Base-by-base conservation (phyloP, 2,113 vertebrate genomes). In the Hippocampus mohnikei region DNA sequence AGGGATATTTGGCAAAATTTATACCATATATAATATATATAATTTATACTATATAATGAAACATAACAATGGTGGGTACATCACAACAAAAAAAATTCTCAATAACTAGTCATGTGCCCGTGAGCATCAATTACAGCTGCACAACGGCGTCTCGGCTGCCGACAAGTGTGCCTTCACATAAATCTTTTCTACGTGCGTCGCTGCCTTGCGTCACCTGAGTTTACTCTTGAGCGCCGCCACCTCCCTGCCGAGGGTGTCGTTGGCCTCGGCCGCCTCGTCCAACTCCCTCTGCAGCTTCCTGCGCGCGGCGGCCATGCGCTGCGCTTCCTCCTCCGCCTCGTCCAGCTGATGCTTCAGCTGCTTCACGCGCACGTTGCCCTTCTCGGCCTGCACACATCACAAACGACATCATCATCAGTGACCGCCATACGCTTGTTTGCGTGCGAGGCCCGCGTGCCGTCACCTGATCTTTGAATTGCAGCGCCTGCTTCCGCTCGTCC, bases 381-480 rank as follows among this genome's bases (percentile, higher is more conserved):
- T 98, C 84, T 98, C 96, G 0, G 91, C 94, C 96, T 98, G 82
- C 7, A 27, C 12, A 11, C 8, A 11, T 7, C 9, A 44, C 21
- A 20, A 18, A 61, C 20, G 59, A 20, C 40, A 2, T 11, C 1
- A 2, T 23, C 0, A 1, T 15, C 21, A 13, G 25, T 27, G 63
- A 16, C 4, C 8, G 15, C 58, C 59, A 62, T 8, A 10, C 21
- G 8, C 20, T 8, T 55, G 48, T n/a, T 40, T 5, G 9, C 1
- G 18, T 40, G 9, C 2, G 23, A 2, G n/a, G 13, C 13, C 12
- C 0, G 40, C 9, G 8, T 8, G 2, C 11, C 2, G n/a, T 53
- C 81, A 96, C 96, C 96, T 98, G 96, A 60, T 98, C 96, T 84
- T 95, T 97, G 91, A 92, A 95, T 75, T 97, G 95, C 83, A 96